phyloP scores from a whole-genome alignment of 2,888 invertebrate genomes.

The Fragum fragum region DNA sequence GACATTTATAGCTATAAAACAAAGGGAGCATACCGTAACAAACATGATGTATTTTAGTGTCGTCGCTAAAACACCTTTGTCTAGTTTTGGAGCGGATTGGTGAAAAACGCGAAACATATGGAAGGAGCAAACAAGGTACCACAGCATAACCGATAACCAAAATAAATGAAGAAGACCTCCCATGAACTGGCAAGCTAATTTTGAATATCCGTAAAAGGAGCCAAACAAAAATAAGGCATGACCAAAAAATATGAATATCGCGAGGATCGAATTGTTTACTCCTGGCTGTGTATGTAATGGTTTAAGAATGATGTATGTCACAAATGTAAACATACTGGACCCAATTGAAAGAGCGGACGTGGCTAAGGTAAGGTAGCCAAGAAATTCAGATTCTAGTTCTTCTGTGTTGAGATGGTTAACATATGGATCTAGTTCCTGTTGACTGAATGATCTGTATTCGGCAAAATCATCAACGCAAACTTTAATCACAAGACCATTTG shows the following conservation, averaged over 20 bases:
- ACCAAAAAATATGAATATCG: neutral
- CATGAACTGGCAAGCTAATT: neutral
- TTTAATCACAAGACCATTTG: neutral
- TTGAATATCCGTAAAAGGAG: neutral
- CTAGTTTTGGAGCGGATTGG: too few species aligned
- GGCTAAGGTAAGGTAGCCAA: neutral
- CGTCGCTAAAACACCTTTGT: neutral
- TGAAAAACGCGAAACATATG: slow-evolving; percentile 25
- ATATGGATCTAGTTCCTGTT: neutral
- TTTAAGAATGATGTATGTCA: neutral
- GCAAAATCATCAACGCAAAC: slow-evolving; percentile 11
- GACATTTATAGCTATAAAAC: neutral
- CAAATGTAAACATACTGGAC: neutral
- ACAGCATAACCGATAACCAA: neutral
- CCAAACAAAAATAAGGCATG: neutral
- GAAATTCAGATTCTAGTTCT: neutral
- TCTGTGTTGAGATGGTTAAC: neutral
- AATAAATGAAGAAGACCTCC: slow-evolving; percentile 5
- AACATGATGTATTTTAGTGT: slow-evolving; percentile 6
- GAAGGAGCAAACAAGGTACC: slow-evolving; percentile 21
- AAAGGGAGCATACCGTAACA: slow-evolving; percentile 1
- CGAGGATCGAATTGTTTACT: slow-evolving; percentile 22
- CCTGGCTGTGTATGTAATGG: slow-evolving; percentile 17
- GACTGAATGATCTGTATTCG: neutral
- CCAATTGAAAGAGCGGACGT: slow-evolving; percentile 13